phyloP scores from a whole-genome alignment of 1,140 invertebrate species.

The Cherax quadricarinatus region DNA sequence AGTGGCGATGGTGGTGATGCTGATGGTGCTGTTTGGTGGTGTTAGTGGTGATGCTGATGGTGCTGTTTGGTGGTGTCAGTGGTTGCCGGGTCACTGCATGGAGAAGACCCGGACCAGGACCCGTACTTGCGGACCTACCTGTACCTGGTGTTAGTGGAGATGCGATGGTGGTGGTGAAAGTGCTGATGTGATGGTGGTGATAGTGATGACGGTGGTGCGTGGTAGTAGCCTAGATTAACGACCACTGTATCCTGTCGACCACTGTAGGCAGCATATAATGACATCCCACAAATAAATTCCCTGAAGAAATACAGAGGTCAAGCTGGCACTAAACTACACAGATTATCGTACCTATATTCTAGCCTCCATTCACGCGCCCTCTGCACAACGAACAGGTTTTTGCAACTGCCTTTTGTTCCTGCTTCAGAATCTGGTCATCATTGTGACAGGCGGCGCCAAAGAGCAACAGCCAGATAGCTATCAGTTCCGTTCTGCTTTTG shows the following conservation, averaged over 20 bases:
- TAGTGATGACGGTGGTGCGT: neutral
- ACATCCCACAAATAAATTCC: neutral
- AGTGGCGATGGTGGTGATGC: too few relatives aligned
- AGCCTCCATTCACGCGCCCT: neutral
- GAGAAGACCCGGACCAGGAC: too few relatives aligned
- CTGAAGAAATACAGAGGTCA: neutral
- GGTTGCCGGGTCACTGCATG: too few relatives aligned
- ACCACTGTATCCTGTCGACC: neutral
- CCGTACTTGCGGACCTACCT: too few relatives aligned
- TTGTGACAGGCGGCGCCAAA: conserved; percentile 3
- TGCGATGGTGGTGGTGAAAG: too few relatives aligned
- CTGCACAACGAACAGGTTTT: neutral
- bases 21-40: too few relatives aligned
- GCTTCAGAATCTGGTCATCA: neutral
- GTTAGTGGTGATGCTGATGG: neutral
- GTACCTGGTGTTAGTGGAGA: too few relatives aligned
- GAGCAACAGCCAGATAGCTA: conserved; percentile 2
- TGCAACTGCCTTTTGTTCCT: neutral
- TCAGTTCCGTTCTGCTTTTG: neutral
- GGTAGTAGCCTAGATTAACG: neutral
- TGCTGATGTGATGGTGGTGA: too few relatives aligned
- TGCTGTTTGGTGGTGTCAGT: too few relatives aligned
- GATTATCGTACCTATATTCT: neutral
- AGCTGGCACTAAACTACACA: neutral
- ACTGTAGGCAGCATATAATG: neutral